Evolutionary conservation across 2,113 vertebrate genomes (phyloP).

Genomic region (Axis porcinus): DNA sequence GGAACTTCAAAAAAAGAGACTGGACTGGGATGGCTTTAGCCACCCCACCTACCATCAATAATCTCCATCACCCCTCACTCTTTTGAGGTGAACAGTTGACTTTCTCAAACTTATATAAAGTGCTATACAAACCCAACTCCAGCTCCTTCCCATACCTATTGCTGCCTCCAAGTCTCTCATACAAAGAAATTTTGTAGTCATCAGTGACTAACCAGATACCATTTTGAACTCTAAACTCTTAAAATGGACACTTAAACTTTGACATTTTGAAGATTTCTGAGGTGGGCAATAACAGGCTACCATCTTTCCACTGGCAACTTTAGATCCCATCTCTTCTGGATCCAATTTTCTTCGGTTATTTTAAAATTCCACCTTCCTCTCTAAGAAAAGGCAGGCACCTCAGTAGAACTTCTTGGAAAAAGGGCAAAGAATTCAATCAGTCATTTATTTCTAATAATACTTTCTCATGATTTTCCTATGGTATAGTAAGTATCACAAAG

Average conservation of each 20-base stretch:
- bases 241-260: neutral
- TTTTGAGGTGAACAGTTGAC: neutral
- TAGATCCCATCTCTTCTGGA: neutral
- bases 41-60: neutral
- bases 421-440: neutral
- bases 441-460: neutral
- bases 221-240: constrained; percentile 11
- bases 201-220: neutral
- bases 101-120: neutral
- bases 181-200: neutral
- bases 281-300: neutral
- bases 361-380: constrained; percentile 5
- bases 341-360: neutral
- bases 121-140: neutral
- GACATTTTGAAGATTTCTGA: neutral
- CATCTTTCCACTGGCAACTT: neutral
- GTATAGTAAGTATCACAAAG: neutral
- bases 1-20: neutral
- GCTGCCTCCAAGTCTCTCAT: neutral
- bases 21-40: neutral
- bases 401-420: neutral
- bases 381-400: neutral
- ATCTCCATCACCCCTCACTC: neutral
- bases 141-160: neutral
- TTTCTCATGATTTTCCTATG: neutral